Evolutionary conservation across 2,888 invertebrate species (phyloP).

Genomic region (Catocala sponsa): DNA sequence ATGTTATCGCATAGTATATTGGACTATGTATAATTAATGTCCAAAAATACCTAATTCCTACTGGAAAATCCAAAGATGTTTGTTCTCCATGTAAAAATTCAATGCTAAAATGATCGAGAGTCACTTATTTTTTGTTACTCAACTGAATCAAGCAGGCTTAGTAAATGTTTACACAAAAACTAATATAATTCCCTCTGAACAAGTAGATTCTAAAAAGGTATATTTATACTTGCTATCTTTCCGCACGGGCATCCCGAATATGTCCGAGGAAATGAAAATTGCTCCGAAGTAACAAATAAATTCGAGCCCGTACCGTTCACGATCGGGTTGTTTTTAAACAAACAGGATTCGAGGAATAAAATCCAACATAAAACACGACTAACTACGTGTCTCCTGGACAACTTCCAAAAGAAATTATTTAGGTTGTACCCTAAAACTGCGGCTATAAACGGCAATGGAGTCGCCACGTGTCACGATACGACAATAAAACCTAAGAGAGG

Average conservation of each 20-base stretch:
- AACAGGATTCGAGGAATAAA: slow-evolving; percentile 29
- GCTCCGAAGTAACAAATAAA: slow-evolving; percentile 1
- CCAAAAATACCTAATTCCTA: too few species aligned
- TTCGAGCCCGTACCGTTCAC: slow-evolving; percentile 5
- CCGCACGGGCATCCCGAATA: slow-evolving; percentile 4
- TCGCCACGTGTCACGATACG: slow-evolving; percentile 29
- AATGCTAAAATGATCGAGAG: too few species aligned
- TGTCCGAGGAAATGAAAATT: slow-evolving; percentile 6
- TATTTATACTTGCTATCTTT: neutral
- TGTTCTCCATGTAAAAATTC: too few species aligned
- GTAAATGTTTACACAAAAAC: neutral
- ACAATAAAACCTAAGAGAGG: slow-evolving; percentile 34
- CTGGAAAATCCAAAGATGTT: too few species aligned
- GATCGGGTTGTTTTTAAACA: slow-evolving; percentile 21
- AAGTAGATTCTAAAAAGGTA: neutral
- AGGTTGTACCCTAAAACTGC: slow-evolving; percentile 26
- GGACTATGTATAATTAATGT: too few species aligned
- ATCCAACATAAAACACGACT: slow-evolving; percentile 8
- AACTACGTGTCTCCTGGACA: slow-evolving; percentile 26
- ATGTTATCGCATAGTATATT: too few species aligned
- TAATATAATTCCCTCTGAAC: too few species aligned
- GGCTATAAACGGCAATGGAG: slow-evolving; percentile 24
- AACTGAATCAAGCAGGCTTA: neutral
- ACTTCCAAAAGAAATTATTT: slow-evolving; percentile 32
- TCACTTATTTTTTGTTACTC: too few species aligned